Evolutionary conservation across 2,888 invertebrate genomes (phyloP).

Genomic region (Oxycera nigricornis): DNA sequence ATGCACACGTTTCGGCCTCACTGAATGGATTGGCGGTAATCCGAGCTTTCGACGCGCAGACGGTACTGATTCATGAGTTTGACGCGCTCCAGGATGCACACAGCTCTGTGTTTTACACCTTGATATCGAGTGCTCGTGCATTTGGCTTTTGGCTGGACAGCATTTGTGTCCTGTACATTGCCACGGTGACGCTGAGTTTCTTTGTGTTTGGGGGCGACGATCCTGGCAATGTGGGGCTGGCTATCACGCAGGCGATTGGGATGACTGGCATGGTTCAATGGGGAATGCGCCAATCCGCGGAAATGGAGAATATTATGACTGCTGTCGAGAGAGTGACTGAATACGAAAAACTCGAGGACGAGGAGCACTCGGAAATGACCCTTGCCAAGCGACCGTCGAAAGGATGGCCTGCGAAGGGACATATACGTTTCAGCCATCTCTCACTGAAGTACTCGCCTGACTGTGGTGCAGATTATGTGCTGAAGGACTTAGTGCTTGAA

Average conservation of each 20-base stretch:
- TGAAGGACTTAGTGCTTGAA: conserved; percentile 73
- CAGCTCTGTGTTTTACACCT: conserved; percentile 91
- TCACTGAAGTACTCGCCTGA: conserved; percentile 74
- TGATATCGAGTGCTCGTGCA: conserved; percentile 87
- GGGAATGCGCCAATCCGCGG: conserved; percentile 93
- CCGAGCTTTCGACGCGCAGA: conserved; percentile 84
- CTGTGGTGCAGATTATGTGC: conserved; percentile 71
- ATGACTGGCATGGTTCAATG: conserved; percentile 75
- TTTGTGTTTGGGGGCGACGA: conserved; percentile 72
- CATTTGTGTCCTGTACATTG: conserved; percentile 85
- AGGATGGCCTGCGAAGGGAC: conserved; percentile 77
- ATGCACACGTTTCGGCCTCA: conserved; percentile 88
- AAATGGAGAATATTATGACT: conserved; percentile 87
- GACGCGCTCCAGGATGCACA: conserved; percentile 85
- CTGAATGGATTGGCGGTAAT: conserved; percentile 91
- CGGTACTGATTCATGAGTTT: conserved; percentile 78
- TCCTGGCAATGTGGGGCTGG: conserved; percentile 79
- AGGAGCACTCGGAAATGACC: conserved; percentile 73
- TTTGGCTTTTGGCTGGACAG: conserved; percentile 94
- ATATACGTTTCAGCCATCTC: conserved; percentile 72
- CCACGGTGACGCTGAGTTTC: conserved; percentile 77
- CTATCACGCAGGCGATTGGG: conserved; percentile 81
- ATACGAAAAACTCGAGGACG: conserved; percentile 65
- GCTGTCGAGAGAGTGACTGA: conserved; percentile 84
- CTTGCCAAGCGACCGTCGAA: conserved; percentile 70